Percentiles rank a stretch among this genome's conserved stretches.
Conservation (phyloP, 2,113 vertebrate genomes). For the Ginglymostoma cirratum region DNA sequence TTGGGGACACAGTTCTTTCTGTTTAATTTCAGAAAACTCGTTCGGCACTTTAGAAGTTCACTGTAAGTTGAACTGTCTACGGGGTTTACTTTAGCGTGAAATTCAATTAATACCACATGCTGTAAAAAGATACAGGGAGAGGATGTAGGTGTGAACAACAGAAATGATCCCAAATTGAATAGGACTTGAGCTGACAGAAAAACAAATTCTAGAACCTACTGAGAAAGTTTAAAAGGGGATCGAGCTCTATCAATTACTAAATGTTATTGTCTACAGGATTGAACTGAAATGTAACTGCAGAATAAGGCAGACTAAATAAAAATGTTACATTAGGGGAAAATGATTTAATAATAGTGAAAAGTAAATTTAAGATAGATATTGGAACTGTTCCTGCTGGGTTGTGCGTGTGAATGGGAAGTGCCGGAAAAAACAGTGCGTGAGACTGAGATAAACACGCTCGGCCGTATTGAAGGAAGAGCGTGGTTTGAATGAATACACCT, state of each 20-base stretch:
- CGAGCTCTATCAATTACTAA: neutral
- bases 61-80: neutral
- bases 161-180: neutral
- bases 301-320: neutral
- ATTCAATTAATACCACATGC: neutral
- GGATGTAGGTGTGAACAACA: neutral
- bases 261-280: neutral
- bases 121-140: neutral
- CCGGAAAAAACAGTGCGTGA: neutral
- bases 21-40: too few species aligned
- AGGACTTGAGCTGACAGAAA: neutral
- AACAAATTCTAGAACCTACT: neutral
- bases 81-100: too few species aligned
- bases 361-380: neutral
- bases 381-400: neutral
- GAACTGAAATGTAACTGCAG: neutral
- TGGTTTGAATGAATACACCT: neutral
- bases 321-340: neutral
- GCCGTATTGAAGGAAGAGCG: neutral
- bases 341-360: neutral
- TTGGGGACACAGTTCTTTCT: neutral
- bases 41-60: too few species aligned
- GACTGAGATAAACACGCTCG: neutral
- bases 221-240: neutral
- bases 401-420: neutral